These are phyloP conservation scores for Hypothenemus hampei DNA, from an alignment of 1,140 invertebrate species.

Conservation along the genomic window DNA sequence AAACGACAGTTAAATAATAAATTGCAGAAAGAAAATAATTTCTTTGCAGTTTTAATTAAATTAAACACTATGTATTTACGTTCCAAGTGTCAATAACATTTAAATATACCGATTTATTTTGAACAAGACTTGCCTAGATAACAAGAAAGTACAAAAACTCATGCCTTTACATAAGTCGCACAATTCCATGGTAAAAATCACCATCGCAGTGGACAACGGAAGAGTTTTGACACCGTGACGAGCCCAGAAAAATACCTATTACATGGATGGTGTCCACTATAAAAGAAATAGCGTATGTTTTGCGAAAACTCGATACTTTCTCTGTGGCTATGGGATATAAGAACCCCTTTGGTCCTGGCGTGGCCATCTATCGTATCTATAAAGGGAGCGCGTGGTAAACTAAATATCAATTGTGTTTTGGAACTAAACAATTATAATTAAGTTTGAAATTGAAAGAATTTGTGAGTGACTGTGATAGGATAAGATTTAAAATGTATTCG, in stretches of 20 bases:
- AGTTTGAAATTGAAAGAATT: not conserved
- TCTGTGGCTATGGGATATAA: conserved; percentile 13
- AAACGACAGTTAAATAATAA: too few relatives aligned
- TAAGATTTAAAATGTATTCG: conserved; percentile 15
- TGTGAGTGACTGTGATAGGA: conserved; percentile 22
- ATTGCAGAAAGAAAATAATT: too few relatives aligned
- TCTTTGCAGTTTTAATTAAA: too few relatives aligned
- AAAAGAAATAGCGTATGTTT: not conserved
- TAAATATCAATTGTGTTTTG: too few relatives aligned
- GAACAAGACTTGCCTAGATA: too few relatives aligned
- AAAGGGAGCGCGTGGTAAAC: conserved; percentile 14
- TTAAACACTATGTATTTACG: too few relatives aligned
- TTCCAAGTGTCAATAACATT: too few relatives aligned
- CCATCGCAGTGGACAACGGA: not conserved
- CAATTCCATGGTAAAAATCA: conserved; percentile 5
- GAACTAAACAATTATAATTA: too few relatives aligned
- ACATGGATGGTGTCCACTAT: not conserved
- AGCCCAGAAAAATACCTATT: too few relatives aligned
- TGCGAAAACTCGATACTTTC: conserved; percentile 27
- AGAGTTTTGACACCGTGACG: not conserved
- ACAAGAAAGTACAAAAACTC: too few relatives aligned
- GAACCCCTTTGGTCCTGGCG: not conserved
- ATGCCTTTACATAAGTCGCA: conserved; percentile 13
- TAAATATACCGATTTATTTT: too few relatives aligned
- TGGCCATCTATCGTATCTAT: conserved; percentile 29